These are phyloP conservation scores for Chionomys nivalis DNA, from an alignment of 2,113 vertebrate genomes.

Conservation along the genomic window DNA sequence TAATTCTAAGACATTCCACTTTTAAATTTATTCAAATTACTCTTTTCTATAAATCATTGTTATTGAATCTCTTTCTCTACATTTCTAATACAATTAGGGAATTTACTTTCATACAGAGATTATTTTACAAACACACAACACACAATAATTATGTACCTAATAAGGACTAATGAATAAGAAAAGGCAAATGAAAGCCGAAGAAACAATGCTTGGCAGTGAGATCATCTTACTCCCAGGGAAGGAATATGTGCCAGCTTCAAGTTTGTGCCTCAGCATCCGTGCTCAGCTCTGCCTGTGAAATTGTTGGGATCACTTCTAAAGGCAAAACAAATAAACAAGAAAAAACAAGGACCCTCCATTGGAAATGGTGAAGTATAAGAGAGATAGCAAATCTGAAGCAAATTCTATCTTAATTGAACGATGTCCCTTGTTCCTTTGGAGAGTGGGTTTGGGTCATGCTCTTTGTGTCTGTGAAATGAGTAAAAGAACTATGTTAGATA, in stretches of 20 bases:
- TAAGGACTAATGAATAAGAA: slow-evolving; percentile 27
- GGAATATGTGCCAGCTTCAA: background rate
- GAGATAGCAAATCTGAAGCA: background rate
- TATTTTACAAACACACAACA: slow-evolving; percentile 20
- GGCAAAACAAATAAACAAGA: background rate
- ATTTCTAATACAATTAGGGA: slow-evolving; percentile 55
- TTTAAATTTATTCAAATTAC: slow-evolving; percentile 59
- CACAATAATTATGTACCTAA: slow-evolving; percentile 11
- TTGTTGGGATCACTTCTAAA: background rate
- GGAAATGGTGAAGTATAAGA: background rate
- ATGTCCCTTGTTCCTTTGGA: background rate
- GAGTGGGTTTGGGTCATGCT: background rate
- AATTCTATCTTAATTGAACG: background rate
- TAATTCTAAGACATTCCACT: background rate
- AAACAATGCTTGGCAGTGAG: background rate
- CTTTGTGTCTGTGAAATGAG: background rate
- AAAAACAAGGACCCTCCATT: background rate
- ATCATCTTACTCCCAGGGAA: background rate
- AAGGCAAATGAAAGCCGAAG: background rate
- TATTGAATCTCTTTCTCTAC: slow-evolving; percentile 41
- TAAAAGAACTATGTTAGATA: background rate
- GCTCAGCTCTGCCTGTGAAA: background rate
- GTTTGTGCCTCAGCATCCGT: background rate
- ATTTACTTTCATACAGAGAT: slow-evolving; percentile 34
- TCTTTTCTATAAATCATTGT: slow-evolving; percentile 49